Conservation (phyloP, 1,140 invertebrate genomes). For the Cylas formicarius region DNA sequence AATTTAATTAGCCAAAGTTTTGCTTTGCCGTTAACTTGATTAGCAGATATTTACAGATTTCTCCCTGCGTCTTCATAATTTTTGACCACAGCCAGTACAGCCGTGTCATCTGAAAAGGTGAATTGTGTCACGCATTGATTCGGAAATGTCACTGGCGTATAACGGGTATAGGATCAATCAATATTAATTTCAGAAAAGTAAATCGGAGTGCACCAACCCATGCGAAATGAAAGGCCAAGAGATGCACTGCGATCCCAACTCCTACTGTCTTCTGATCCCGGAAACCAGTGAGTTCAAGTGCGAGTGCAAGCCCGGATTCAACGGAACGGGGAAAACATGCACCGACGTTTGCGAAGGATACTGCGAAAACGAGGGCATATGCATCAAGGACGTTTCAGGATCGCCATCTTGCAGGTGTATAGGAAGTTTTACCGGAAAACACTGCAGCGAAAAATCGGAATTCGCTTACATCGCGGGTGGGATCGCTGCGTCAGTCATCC, state of each 20-base stretch:
- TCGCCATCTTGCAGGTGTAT: conserved; percentile 81
- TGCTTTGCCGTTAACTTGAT: too few relatives aligned
- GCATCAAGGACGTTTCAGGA: conserved; percentile 76
- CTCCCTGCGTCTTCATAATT: too few relatives aligned
- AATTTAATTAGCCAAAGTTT: conserved; percentile 6
- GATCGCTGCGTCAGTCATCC: conserved; percentile 82
- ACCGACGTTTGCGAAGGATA: conserved; percentile 80
- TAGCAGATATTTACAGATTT: too few relatives aligned
- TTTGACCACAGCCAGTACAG: conserved; percentile 20
- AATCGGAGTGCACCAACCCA: conserved; percentile 84
- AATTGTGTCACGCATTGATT: conserved; percentile 18
- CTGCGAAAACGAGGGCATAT: conserved; percentile 88
- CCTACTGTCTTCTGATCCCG: conserved; percentile 77
- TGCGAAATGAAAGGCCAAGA: conserved; percentile 79
- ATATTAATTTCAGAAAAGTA: conserved; percentile 61
- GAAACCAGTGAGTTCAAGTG: conserved; percentile 86
- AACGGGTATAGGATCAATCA: too few relatives aligned
- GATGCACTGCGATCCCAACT: conserved; percentile 81
- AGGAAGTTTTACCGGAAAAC: conserved; percentile 86
- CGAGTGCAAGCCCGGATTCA: conserved; percentile 90
- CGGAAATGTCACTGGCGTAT: conserved; percentile 31
- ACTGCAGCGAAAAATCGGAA: conserved; percentile 84
- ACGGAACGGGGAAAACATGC: conserved; percentile 76
- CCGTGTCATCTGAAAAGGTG: conserved; percentile 36
- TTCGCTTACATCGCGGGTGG: conserved; percentile 92